Evolutionary conservation across 2,113 vertebrate species (phyloP).

Genomic region (Diadophis punctatus): DNA sequence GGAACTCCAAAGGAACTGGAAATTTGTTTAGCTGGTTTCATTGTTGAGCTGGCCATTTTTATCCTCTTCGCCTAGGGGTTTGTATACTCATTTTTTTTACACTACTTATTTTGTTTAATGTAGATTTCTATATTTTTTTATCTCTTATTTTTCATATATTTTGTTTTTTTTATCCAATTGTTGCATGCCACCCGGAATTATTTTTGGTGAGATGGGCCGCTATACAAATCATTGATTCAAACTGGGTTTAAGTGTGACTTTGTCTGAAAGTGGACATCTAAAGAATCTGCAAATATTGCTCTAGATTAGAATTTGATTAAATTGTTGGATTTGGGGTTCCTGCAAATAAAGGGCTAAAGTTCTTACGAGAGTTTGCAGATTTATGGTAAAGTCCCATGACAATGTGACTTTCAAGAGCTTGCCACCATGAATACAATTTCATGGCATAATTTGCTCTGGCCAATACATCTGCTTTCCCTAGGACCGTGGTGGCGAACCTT

Average conservation of each 20-base stretch:
- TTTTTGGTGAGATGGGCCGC: too few relatives aligned
- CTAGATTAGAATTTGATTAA: not conserved
- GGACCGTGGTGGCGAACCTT: too few relatives aligned
- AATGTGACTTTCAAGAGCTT: not conserved
- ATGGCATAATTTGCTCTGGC: not conserved
- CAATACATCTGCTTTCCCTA: not conserved
- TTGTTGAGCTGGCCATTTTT: too few relatives aligned
- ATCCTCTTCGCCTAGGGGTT: too few relatives aligned
- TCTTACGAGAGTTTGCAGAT: not conserved
- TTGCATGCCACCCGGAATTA: too few relatives aligned
- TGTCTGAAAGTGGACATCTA: not conserved
- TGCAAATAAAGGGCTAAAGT: not conserved
- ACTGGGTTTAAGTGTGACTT: not conserved
- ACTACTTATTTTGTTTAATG: too few relatives aligned
- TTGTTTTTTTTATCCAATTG: too few relatives aligned
- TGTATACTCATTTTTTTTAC: too few relatives aligned
- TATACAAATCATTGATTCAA: not conserved
- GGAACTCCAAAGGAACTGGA: too few relatives aligned
- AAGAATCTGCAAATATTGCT: not conserved
- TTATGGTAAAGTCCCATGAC: not conserved
- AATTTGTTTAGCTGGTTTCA: too few relatives aligned
- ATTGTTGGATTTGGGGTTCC: not conserved
- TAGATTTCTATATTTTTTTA: too few relatives aligned
- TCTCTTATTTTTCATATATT: too few relatives aligned
- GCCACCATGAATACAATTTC: not conserved